Evolutionary conservation across 2,797 vertebrate species (phyloP), one percentile per base, ranked within the genome.

Genomic region (Amazonetta brasiliensis): DNA sequence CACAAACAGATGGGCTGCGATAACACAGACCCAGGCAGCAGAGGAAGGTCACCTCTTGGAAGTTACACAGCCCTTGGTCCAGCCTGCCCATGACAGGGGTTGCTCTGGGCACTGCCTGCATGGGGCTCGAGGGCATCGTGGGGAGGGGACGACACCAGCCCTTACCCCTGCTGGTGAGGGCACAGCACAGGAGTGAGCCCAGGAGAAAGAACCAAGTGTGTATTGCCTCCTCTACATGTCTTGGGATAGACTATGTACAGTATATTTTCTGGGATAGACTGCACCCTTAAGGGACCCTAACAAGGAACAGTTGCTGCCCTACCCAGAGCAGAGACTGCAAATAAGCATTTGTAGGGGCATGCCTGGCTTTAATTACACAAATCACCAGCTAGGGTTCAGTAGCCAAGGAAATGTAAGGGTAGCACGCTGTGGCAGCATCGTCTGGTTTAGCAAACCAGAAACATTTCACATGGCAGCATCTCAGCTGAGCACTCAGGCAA

Each of bases 1-100:
- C 92, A 68, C 54, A 80, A 97, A 92, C 19, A 58, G 90, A 77
- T 83, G 66, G 79, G 52, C 20, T 9, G 35, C 37, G 85, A 81
- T 74, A 90, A 26, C 31, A 62, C 1, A 6, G 73, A 81, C 46
- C 63, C 35, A 55, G 89, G 28, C 71, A 58, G 35, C 17, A 8
- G 33, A 82, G 73, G 69, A 44, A 83, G 74, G 44, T 89, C 67
- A 95, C 79, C 82, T 89, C 83, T 67, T 8, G 16, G 55, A 58
- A 87, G 75, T 48, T 44, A 82, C 20, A 19, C 43, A 68, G 9
- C 62, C 43, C 52, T 31, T n/a, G 55, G 10, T 56, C 10, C 8
- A 85, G 56, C 59, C 81, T 55, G 17, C 7, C 37, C 0, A 0
- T 18, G 55, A 26, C 8, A 23, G 30, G 39, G 56, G 64, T 31